Evolutionary conservation across 92 coral and sea anemone species (phyloP).

Genomic region (Parazoanthus darwini): DNA sequence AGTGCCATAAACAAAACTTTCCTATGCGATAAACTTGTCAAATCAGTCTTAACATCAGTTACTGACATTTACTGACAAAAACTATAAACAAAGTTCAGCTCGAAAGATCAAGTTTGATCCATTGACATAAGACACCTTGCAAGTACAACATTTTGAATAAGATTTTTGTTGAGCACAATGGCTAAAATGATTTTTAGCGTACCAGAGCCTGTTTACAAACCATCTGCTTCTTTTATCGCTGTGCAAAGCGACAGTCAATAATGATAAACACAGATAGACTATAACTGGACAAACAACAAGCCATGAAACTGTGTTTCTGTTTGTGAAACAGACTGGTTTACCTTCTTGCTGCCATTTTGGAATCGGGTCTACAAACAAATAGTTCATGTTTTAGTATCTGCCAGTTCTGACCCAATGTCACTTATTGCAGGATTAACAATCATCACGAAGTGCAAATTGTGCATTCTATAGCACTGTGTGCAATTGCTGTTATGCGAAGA

Average conservation of each 20-base stretch:
- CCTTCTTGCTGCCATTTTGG: constrained; percentile 40
- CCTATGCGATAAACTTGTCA: no score
- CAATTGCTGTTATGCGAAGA: neutral
- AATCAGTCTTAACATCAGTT: neutral
- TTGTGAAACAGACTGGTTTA: neutral
- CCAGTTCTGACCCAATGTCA: neutral
- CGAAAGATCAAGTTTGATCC: no score
- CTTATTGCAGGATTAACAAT: neutral
- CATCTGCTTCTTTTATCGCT: neutral
- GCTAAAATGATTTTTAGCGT: neutral
- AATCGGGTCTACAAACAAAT: constrained; percentile 35
- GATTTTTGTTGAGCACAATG: neutral
- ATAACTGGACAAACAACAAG: constrained; percentile 18
- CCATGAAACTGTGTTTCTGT: neutral
- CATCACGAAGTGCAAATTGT: neutral
- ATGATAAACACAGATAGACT: neutral
- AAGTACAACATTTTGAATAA: no score
- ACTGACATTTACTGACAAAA: no score
- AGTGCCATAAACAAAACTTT: neutral
- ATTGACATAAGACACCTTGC: no score
- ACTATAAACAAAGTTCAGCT: neutral
- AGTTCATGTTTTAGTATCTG: constrained; percentile 18
- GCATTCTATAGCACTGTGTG: neutral
- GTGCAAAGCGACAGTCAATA: neutral
- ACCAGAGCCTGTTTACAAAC: neutral